Base-by-base conservation (phyloP, 2,888 invertebrate species). In the Parnassius orleans region DNA sequence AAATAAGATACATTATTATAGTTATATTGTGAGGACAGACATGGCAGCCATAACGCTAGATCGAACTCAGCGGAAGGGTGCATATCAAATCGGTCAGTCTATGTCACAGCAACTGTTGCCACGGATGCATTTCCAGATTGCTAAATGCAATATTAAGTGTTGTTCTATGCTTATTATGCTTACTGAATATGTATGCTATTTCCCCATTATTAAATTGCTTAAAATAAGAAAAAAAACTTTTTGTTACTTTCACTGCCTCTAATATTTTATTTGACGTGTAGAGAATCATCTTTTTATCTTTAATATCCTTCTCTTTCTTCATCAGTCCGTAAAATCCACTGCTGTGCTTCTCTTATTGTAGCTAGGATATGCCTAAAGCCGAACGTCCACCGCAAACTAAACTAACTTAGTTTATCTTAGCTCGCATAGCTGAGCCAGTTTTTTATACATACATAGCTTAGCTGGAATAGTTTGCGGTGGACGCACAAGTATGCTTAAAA, bases 71-170 rank as follows among this genome's bases (percentile, higher is more conserved):
- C 75, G 69, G 83, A 81, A 86, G 88, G 87, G 87, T 87, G 88
- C 86, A 87, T 88, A 87, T 83, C 83, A 86, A 88, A 88, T 85
- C 81, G 84, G 84, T 76, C 84, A 83, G 82, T 71, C 74, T 72
- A 68, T 83, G 86, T 84, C 83, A 77, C 68, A 71, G 74, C 87
- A 86, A 84, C 78, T 81, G 84, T 74, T 73, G 73, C 77, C 77
- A 69, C 75, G 78, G 77, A 71, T 80, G 83, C 84, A 87, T 86
- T 80, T 79, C 75, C 77, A 83, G 83, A 88, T 87, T 88, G 86
- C 77, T 74, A 72, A 76, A 81, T 88, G 86, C 85, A 87, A 87
- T 80, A 87, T 88, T 87, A 84, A 88, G 84, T 77, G 70, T 69
- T 56, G 63, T 68, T 70, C 57, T 64, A 43, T 53, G 60, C 44